Percentiles rank a stretch among this genome's conserved stretches.
Evolutionary conservation across 2,113 vertebrate species (phyloP).

Genomic region (Coptodon rendalli): DNA sequence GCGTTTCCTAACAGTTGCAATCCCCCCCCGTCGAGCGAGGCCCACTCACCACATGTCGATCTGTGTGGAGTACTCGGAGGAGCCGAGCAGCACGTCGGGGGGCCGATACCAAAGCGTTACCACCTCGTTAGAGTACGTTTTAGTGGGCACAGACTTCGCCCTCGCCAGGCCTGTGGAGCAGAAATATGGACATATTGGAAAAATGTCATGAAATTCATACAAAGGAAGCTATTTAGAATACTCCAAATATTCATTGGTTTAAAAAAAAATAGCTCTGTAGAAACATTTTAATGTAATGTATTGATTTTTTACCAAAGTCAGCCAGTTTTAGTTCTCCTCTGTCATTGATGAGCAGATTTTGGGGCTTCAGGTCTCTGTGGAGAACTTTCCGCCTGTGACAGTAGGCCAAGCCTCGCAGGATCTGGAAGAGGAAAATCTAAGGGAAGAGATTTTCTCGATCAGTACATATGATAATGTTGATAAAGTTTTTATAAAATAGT

Average conservation of each 20-base stretch:
- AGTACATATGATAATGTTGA: background rate
- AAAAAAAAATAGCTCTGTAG: background rate
- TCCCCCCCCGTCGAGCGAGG: background rate
- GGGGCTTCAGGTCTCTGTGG: conserved; percentile 86
- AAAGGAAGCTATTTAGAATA: background rate
- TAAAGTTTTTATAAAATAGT: background rate
- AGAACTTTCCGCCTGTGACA: conserved; percentile 85
- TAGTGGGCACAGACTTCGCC: conserved; percentile 93
- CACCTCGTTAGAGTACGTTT: conserved; percentile 96
- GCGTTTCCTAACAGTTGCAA: conserved; percentile 7
- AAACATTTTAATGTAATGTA: background rate
- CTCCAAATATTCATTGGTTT: background rate
- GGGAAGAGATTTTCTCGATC: background rate
- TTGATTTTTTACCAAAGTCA: conserved; percentile 75
- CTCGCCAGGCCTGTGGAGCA: conserved; percentile 81
- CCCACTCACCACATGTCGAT: conserved; percentile 94
- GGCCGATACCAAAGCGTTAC: conserved; percentile 95
- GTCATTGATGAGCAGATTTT: conserved; percentile 86
- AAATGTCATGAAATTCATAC: background rate
- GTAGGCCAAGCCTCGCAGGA: conserved; percentile 81
- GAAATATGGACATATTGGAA: background rate
- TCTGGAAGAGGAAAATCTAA: conserved; percentile 80
- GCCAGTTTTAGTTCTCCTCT: conserved; percentile 86
- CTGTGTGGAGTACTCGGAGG: conserved; percentile 94
- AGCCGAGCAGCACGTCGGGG: conserved; percentile 92